A percentile compares a stretch with the other conserved stretches of the same genome.
Evolutionary conservation across 2,888 invertebrate genomes (phyloP).

Genomic region (Synergus laeviventris): DNA sequence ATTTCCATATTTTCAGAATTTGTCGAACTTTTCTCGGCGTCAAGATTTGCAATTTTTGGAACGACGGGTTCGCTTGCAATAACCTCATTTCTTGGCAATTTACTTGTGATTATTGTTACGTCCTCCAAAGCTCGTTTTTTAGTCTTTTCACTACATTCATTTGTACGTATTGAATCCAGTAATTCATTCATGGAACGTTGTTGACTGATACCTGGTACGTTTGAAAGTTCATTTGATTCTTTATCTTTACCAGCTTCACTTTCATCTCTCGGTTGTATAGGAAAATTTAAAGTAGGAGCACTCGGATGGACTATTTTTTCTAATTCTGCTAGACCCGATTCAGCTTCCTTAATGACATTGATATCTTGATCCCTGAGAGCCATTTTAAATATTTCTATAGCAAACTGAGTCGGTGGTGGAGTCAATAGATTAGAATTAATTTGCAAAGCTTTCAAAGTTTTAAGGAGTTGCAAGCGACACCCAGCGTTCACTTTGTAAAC

Average conservation of each 20-base stretch:
- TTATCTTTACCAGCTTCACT: background rate
- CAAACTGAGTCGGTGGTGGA: conserved; percentile 65
- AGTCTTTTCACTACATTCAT: background rate
- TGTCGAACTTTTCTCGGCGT: background rate
- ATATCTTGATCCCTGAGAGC: conserved; percentile 63
- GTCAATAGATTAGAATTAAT: conserved; percentile 63
- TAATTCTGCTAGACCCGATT: conserved; percentile 60
- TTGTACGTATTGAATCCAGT: background rate
- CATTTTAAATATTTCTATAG: conserved; percentile 66
- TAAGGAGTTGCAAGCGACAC: conserved; percentile 67
- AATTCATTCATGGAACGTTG: background rate
- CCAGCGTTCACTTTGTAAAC: conserved; percentile 56
- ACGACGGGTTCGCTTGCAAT: background rate
- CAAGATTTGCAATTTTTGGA: background rate
- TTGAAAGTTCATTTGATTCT: conserved; percentile 2
- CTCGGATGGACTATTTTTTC: conserved; percentile 69
- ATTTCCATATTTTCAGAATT: background rate
- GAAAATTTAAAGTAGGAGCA: conserved; percentile 62
- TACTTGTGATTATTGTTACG: background rate
- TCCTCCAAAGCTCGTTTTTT: background rate
- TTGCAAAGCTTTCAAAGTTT: conserved; percentile 62
- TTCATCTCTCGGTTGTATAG: conserved; percentile 54
- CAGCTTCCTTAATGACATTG: conserved; percentile 63
- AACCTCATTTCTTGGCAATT: background rate
- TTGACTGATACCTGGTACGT: background rate